Conservation (phyloP, 1,140 invertebrate species). For the Drosophila ficusphila region DNA sequence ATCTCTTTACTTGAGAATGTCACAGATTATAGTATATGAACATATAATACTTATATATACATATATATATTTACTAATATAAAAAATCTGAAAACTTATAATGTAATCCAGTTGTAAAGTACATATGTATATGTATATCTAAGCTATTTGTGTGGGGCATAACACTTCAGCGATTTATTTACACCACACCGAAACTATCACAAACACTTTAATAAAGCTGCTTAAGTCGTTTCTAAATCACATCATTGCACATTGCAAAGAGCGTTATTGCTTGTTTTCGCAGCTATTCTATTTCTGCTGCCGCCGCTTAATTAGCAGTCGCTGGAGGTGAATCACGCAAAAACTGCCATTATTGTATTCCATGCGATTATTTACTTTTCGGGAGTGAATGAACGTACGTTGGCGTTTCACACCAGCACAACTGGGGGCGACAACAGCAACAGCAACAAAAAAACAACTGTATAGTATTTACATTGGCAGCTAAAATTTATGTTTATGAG, state of each 20-base stretch:
- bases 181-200: background rate
- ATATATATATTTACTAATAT: too few relatives aligned
- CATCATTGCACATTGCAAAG: slow-evolving; percentile 47
- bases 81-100: too few relatives aligned
- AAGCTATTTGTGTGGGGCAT: background rate
- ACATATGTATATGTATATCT: too few relatives aligned
- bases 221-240: slow-evolving; percentile 38
- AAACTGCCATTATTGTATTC: slow-evolving; percentile 46
- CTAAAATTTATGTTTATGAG: slow-evolving; percentile 24
- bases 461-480: slow-evolving; percentile 12
- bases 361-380: slow-evolving; percentile 22
- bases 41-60: too few relatives aligned
- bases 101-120: too few relatives aligned
- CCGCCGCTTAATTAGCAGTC: slow-evolving; percentile 46
- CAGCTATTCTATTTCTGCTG: slow-evolving; percentile 22
- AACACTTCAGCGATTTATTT: background rate
- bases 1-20: too few relatives aligned
- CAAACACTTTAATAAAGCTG: slow-evolving; percentile 36
- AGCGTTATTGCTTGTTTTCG: slow-evolving; percentile 36
- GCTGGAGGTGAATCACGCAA: slow-evolving; percentile 37
- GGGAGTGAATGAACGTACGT: slow-evolving; percentile 45
- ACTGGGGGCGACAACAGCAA: slow-evolving; percentile 11
- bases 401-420: slow-evolving; percentile 7
- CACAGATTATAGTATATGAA: too few relatives aligned
- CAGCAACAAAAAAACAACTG: slow-evolving; percentile 3